A percentile compares a stretch with the other conserved stretches of the same genome.
phyloP scores from a whole-genome alignment of 1,140 invertebrate species.

The silkworm (Bombyx mori) region DNA sequence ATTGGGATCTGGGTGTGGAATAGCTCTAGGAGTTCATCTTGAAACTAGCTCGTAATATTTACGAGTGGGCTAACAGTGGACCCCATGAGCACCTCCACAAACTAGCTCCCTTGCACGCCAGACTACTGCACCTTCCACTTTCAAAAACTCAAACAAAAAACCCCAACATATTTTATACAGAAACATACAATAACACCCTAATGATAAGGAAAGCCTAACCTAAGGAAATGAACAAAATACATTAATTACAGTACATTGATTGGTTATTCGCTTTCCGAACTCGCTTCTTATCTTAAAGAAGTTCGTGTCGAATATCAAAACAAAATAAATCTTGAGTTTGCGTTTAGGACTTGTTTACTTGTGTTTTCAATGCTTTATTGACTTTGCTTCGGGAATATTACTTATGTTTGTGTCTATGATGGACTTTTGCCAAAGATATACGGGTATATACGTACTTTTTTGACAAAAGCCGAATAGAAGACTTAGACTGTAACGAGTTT shows the following conservation, averaged over 20 bases:
- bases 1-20: too few species aligned
- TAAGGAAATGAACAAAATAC: constrained; percentile 4
- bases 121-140: constrained; percentile 4
- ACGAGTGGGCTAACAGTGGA: too few species aligned
- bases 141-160: not conserved
- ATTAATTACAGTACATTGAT: constrained; percentile 10
- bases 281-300: constrained; percentile 5
- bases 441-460: too few species aligned
- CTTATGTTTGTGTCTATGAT: too few species aligned
- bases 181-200: not conserved
- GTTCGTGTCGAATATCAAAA: constrained; percentile 11
- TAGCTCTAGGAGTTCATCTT: not conserved
- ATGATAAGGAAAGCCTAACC: too few species aligned
- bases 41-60: not conserved
- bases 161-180: not conserved
- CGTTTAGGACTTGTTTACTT: constrained; percentile 16
- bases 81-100: not conserved
- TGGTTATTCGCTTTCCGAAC: not conserved
- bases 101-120: not conserved
- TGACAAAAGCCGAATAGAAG: too few species aligned
- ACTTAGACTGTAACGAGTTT: too few species aligned
- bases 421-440: too few species aligned
- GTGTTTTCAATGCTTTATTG: constrained; percentile 17
- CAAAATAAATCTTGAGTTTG: constrained; percentile 16
- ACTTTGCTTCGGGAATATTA: constrained; percentile 6